Base-by-base conservation (phyloP, 2,888 invertebrate genomes). In the Exocentrus adspersus region DNA sequence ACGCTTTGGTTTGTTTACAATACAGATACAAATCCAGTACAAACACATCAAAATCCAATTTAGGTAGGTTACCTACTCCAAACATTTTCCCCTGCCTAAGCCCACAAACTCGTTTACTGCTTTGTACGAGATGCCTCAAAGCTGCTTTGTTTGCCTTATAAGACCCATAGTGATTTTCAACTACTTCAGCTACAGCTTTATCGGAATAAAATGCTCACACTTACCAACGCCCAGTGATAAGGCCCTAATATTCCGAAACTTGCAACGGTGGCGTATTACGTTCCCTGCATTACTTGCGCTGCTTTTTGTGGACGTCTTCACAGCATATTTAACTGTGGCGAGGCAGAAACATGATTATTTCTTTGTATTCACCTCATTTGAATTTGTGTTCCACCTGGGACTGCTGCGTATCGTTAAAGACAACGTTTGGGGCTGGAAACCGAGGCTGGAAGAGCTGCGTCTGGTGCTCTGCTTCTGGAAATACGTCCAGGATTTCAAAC, bases 401-500 rank as follows among this genome's bases (percentile, higher is more conserved):
- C 10, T 54, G 10, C 2, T 28, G 12, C 54, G 53, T 2, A 21
- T 65, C 0, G 19, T 65, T 14, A 4, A 16, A 14, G 43, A 51
- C 2, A 68, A 68, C 46, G 10, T 54, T n/a, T n/a, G n/a, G 7
- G 19, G 16, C 14, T 65, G 60, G 50, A 46, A 42, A 21, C n/a
- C 60, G 41, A 60, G 50, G 20, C 16, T 65, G 2, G 41, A 10
- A 2, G 65, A 68, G 50, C 58, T 65, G 3, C 62, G 54, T 20
- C n/a, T 63, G 2, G 59, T 63, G 65, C 56, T 68, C 2, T 42
- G 58, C 48, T 45, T 65, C 12, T 65, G 50, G 7, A 57, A 65
- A 9, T 65, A 54, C 12, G 7, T 68, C 0, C 58, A 24, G 5
- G 52, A 50, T 10, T 63, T 65, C 19, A 43, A 21, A 7, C 21